Evolutionary conservation across 2,113 vertebrate genomes (phyloP), one percentile per base, ranked within the genome.

Genomic region (Gobius niger): DNA sequence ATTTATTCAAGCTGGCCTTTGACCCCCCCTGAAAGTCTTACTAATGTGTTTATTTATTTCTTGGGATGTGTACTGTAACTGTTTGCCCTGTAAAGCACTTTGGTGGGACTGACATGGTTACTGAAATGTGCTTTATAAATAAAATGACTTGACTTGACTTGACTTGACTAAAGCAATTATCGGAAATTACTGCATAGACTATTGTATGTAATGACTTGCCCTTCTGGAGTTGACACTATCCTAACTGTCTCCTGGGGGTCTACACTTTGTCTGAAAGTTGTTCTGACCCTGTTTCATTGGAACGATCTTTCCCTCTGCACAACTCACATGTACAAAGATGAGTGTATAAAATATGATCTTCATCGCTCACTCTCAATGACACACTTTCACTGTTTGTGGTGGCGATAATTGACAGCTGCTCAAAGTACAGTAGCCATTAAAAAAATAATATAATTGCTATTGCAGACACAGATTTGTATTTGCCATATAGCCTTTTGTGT

Each of bases 261-360:
- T 47, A 47, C n/a, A 18, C n/a, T 6, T 13, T 47, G 44, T 34
- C 13, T 54, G 63, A 80, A 47, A 72, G 34, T 53, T 1, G 8
- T 9, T 10, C 7, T 73, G 73, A 71, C 76, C 54, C 65, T 41
- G 54, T 41, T 44, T 12, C 64, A 47, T 63, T 47, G 9, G 41
- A n/a, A 10, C 42, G 13, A 7, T 15, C 7, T 13, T 60, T 46
- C 18, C 14, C 13, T 40, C 5, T 0, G 44, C 7, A 42, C 9
- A 0, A 10, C 14, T 16, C 0, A 7, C 1, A 1, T 11, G n/a
- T 74, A 44, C 56, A 65, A 63, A 61, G 24, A 72, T 80, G 74
- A 83, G 74, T 80, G 49, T 53, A 13, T n/a, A 40, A 60, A n/a
- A 44, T 9, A 42, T 42, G 1, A 42, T 60, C 18, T 19, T 8